phyloP scores from a whole-genome alignment of 2,113 vertebrate species.

The Otus sunia region DNA sequence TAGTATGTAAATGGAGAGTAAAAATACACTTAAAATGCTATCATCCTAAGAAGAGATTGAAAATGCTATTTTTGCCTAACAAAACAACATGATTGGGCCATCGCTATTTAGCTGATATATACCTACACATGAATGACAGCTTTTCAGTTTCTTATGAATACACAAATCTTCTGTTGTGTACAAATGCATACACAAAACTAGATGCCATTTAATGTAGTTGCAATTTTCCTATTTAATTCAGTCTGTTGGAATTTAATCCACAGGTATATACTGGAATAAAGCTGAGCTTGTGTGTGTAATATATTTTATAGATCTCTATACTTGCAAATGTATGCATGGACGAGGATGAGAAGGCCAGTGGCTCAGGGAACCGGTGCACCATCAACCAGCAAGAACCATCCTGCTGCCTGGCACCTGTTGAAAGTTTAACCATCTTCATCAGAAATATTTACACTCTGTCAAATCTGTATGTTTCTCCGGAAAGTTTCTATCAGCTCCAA shows the following conservation, averaged over 20 bases:
- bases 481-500: neutral
- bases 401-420: neutral
- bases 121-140: neutral
- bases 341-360: neutral
- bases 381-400: neutral
- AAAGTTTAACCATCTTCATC: neutral
- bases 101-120: neutral
- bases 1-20: neutral
- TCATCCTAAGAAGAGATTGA: neutral
- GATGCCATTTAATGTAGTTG: neutral
- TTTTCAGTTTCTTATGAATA: neutral
- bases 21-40: neutral
- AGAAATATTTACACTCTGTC: neutral
- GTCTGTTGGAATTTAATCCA: neutral
- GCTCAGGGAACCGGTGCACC: neutral
- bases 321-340: neutral
- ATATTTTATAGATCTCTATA: neutral
- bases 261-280: neutral
- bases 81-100: neutral
- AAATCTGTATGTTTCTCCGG: neutral
- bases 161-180: neutral
- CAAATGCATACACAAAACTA: neutral
- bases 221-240: neutral
- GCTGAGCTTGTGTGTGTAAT: neutral
- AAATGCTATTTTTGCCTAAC: neutral